Percentiles rank a stretch among this genome's conserved stretches.
phyloP scores from a whole-genome alignment of 2,888 invertebrate genomes.

The Catocala sponsa region DNA sequence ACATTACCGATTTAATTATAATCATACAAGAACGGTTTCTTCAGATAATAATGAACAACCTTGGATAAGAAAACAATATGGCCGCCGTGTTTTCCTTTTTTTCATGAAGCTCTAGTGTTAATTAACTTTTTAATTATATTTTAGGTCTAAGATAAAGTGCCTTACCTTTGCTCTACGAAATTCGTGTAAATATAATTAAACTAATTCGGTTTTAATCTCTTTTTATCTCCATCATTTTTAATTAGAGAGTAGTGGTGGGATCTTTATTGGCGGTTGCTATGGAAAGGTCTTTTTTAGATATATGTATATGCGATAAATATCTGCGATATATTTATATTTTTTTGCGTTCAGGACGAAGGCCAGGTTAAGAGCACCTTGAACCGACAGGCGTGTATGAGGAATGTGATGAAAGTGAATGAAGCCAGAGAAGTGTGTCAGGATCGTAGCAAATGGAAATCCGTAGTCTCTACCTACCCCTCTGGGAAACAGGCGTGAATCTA shows the following conservation, averaged over 20 bases:
- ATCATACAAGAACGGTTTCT: neutral
- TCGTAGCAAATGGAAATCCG: too few relatives aligned
- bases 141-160: conserved; percentile 13
- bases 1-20: neutral
- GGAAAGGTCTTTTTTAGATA: neutral
- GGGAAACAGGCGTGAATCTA: too few relatives aligned
- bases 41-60: conserved; percentile 14
- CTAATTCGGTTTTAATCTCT: conserved; percentile 9
- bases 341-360: too few relatives aligned
- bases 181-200: conserved; percentile 17
- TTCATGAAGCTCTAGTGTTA: conserved; percentile 39
- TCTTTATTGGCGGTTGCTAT: conserved; percentile 8
- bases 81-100: conserved; percentile 25
- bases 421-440: too few relatives aligned
- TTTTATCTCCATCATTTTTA: conserved; percentile 5
- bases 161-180: conserved; percentile 5
- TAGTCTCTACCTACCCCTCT: too few relatives aligned
- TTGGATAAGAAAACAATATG: conserved; percentile 14
- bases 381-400: too few relatives aligned
- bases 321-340: too few relatives aligned
- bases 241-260: neutral
- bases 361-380: too few relatives aligned
- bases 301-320: too few relatives aligned
- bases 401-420: too few relatives aligned
- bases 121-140: conserved; percentile 54